Percentiles rank a stretch among this genome's conserved stretches.
Conservation (phyloP, 1,140 invertebrate species). For the Luehdorfia chinensis region DNA sequence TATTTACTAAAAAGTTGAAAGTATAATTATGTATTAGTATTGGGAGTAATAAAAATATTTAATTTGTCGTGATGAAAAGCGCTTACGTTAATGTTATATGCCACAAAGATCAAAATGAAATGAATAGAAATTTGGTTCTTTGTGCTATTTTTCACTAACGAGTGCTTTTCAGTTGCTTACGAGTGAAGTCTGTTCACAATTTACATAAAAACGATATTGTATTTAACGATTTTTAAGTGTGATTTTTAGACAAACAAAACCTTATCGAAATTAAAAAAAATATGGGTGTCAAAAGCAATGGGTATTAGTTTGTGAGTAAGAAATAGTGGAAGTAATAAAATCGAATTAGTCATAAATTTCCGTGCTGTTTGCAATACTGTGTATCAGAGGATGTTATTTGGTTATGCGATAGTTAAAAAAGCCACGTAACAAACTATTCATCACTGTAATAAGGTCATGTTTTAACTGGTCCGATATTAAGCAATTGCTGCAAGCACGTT, state of each 20-base stretch:
- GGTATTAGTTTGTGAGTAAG: no score
- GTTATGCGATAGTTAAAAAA: not conserved
- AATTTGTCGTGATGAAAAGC: not conserved
- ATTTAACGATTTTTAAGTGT: no score
- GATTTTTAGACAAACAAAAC: no score
- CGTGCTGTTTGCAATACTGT: not conserved
- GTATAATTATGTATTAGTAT: not conserved
- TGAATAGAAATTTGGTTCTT: no score
- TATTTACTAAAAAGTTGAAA: constrained; percentile 55
- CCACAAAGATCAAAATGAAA: not conserved
- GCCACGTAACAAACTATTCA: not conserved
- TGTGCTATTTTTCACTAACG: no score
- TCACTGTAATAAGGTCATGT: constrained; percentile 16
- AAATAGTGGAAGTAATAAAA: no score
- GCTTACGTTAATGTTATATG: no score
- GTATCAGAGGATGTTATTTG: constrained; percentile 9
- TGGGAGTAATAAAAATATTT: not conserved
- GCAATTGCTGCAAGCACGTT: constrained; percentile 22
- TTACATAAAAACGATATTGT: no score
- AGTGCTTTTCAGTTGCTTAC: no score
- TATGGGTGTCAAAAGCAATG: no score
- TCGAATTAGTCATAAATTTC: not conserved
- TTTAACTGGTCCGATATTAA: constrained; percentile 30
- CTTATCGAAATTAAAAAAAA: no score
- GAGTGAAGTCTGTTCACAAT: no score